phyloP scores from a whole-genome alignment of 2,888 invertebrate genomes.

The Strigamia maritima region DNA sequence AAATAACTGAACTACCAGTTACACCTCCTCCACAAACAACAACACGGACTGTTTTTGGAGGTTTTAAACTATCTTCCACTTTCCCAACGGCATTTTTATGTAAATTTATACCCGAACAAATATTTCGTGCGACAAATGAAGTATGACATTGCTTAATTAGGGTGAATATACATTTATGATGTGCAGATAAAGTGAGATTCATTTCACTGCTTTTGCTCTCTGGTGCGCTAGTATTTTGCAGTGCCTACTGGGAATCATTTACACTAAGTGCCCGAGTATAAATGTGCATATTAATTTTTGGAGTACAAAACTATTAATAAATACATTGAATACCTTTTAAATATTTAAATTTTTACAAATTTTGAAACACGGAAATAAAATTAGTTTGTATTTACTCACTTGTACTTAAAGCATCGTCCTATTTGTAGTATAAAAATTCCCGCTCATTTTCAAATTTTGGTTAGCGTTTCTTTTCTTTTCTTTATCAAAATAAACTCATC shows the following conservation, averaged over 20 bases:
- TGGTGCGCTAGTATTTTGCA: background rate
- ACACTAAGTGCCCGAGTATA: background rate
- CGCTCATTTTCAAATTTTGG: background rate
- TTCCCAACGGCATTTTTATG: background rate
- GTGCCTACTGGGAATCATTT: background rate
- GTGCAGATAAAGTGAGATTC: background rate
- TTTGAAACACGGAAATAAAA: background rate
- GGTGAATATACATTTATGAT: background rate
- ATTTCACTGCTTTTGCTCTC: background rate
- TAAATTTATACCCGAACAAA: background rate
- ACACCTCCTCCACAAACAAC: conserved; percentile 90
- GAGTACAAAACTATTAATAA: too few species aligned
- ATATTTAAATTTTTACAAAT: background rate
- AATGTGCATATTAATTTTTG: too few species aligned
- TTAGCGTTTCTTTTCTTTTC: background rate
- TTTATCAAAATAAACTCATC: too few species aligned
- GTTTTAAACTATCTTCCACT: background rate
- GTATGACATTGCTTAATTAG: background rate
- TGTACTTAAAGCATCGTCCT: background rate
- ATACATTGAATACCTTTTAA: too few species aligned
- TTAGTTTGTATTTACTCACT: too few species aligned
- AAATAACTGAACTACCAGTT: conserved; percentile 87
- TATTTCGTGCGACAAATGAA: background rate
- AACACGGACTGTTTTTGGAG: conserved; percentile 64
- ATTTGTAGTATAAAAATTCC: background rate